Percentiles rank a stretch among this genome's conserved stretches.
Conservation (phyloP, 2,888 invertebrate genomes). For the Luperina testacea region DNA sequence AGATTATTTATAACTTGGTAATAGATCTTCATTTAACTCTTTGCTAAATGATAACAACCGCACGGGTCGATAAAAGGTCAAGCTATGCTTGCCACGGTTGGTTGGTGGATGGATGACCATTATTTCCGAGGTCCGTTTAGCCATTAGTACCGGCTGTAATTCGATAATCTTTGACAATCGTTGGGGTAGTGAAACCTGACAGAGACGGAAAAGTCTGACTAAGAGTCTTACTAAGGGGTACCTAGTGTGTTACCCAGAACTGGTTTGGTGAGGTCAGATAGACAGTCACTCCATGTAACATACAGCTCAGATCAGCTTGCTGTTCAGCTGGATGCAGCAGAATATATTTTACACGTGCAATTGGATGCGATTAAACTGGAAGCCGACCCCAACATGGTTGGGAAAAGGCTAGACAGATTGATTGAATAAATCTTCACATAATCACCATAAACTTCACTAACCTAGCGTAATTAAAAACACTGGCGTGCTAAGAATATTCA, state of each 20-base stretch:
- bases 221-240: not conserved
- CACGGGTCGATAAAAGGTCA: not conserved
- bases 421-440: slow-evolving; percentile 4
- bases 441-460: slow-evolving; percentile 6
- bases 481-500: slow-evolving; percentile 15
- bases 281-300: not conserved
- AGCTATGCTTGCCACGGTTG: not conserved
- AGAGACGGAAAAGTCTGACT: not conserved
- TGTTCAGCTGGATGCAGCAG: not conserved
- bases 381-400: not conserved
- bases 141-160: not conserved
- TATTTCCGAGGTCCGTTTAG: not conserved
- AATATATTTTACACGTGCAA: not conserved
- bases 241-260: not conserved
- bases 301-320: not conserved
- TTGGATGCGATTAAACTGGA: not conserved
- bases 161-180: not conserved
- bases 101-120: not conserved
- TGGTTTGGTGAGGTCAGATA: not conserved
- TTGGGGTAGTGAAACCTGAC: not conserved
- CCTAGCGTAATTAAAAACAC: slow-evolving; percentile 30
- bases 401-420: not conserved
- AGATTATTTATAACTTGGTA: not conserved
- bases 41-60: not conserved
- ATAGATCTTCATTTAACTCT: not conserved